Base-by-base conservation (phyloP, 2,797 vertebrate species). In the Enteromius viviparus region DNA sequence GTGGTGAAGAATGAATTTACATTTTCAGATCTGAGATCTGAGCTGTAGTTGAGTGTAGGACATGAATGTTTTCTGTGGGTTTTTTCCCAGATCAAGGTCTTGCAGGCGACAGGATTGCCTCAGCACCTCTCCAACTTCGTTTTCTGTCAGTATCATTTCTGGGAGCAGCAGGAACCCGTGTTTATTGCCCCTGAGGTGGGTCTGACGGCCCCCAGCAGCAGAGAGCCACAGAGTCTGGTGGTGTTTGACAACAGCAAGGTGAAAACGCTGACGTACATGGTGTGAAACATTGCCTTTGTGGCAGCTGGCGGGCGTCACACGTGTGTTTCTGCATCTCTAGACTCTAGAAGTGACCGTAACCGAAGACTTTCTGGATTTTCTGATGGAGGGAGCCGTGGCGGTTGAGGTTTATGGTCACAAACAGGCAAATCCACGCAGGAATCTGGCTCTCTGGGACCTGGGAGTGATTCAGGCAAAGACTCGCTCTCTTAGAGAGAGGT, bases 381-480 rank as follows among this genome's bases (percentile, higher is more conserved):
- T 99, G 82, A 96, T 95, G 0, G 98, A 99, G 51, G 97, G 98
- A 0, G 98, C 97, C 0, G 92, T 99, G 83, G 98, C 96, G 76
- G 97, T 99, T 0, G 97, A 99, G 87, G 97, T 99, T 1, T 99
- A 95, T 0, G 98, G 97, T 9, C 98, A 99, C 91, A 96, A 96
- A 86, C 95, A 96, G 86, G 95, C 93, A 0, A 97, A 97, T 12
- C 94, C 96, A 34, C 95, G 96, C 23, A 96, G 94, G 88, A 98
- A 97, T 88, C 95, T 96, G 0, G 95, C 97, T 6, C 90, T 99
- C 58, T 99, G 98, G 98, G 98, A 99, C 90, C 88, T 99, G 87
- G 97, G 97, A 85, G 98, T 99, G 84, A 99, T 99, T 82, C 98
- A 98, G 89, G 97, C 97, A 85, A 99, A 99, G 93, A 99, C 97